These are phyloP conservation scores for Drosophila yakuba DNA, from an alignment of 1,140 invertebrate species.

Conservation along the genomic window DNA sequence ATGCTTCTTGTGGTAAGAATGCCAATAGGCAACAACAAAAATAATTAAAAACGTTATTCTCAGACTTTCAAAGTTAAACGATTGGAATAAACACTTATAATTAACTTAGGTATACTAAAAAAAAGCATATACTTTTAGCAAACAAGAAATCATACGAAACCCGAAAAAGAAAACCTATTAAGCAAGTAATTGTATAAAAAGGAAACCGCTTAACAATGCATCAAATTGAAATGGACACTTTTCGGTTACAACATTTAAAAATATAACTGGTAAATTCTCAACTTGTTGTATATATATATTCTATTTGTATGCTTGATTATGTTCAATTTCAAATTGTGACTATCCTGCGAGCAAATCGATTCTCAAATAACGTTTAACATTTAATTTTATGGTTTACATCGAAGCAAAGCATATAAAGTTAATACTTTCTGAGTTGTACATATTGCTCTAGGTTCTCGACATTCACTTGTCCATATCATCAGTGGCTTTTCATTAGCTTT, in stretches of 20 bases:
- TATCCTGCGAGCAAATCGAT: conserved; percentile 47
- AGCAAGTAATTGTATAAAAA: not conserved
- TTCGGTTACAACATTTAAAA: conserved; percentile 27
- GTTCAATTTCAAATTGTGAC: conserved; percentile 48
- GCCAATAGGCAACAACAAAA: conserved; percentile 11
- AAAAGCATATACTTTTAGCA: conserved; percentile 7
- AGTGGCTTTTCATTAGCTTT: conserved; percentile 18
- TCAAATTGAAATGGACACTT: conserved; percentile 5
- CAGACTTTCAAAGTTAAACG: conserved; percentile 24
- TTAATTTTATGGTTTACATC: conserved; percentile 45
- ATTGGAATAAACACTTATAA: conserved; percentile 25
- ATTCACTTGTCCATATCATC: conserved; percentile 20
- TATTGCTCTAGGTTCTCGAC: conserved; percentile 67
- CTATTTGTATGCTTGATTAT: conserved; percentile 45
- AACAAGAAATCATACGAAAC: conserved; percentile 24
- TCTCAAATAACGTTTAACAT: conserved; percentile 52
- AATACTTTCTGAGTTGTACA: conserved; percentile 64
- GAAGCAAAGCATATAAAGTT: conserved; percentile 70
- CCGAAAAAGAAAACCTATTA: conserved; percentile 11
- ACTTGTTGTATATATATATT: conserved; percentile 33
- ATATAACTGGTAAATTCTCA: conserved; percentile 19
- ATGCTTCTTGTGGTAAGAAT: conserved; percentile 5
- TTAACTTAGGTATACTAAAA: conserved; percentile 20
- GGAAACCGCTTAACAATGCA: not conserved
- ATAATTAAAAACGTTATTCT: conserved; percentile 16